These are phyloP conservation scores for Zaprionus vittiger DNA, from an alignment of 1,140 invertebrate genomes.

Conservation along the genomic window DNA sequence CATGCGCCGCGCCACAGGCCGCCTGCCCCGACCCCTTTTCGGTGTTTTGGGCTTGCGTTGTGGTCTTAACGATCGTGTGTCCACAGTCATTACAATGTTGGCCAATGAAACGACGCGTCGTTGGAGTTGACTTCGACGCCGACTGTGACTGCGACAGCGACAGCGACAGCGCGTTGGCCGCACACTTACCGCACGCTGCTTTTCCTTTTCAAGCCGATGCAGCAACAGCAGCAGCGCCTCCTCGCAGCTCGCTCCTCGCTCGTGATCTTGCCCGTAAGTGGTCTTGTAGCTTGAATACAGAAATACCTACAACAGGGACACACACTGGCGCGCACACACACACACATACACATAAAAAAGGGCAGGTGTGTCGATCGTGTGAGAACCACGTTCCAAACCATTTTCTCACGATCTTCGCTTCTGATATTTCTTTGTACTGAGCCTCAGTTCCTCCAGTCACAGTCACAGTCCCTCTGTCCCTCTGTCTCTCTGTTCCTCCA, in stretches of 20 bases:
- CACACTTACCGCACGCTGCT: conserved; percentile 81
- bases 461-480: conserved; percentile 17
- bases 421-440: conserved; percentile 70
- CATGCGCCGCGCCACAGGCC: conserved; percentile 3
- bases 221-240: conserved; percentile 16
- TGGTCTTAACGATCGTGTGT: conserved; percentile 83
- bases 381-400: conserved; percentile 85
- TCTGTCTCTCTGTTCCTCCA: neutral
- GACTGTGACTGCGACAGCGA: conserved; percentile 22
- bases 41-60: conserved; percentile 51
- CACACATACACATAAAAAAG: conserved; percentile 73
- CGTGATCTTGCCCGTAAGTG: conserved; percentile 84
- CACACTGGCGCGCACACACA: conserved; percentile 34
- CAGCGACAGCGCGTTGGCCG: conserved; percentile 24
- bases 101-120: conserved; percentile 63
- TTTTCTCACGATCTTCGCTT: conserved; percentile 85
- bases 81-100: conserved; percentile 84
- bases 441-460: conserved; percentile 22
- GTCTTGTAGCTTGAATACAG: conserved; percentile 83
- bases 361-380: conserved; percentile 85
- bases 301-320: conserved; percentile 47
- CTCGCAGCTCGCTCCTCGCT: conserved; percentile 63
- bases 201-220: conserved; percentile 74
- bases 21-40: conserved; percentile 35
- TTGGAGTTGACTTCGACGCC: conserved; percentile 32